A percentile compares a stretch with the other conserved stretches of the same genome.
phyloP scores from a whole-genome alignment of 1,140 invertebrate species.

The Dendrolimus kikuchii region DNA sequence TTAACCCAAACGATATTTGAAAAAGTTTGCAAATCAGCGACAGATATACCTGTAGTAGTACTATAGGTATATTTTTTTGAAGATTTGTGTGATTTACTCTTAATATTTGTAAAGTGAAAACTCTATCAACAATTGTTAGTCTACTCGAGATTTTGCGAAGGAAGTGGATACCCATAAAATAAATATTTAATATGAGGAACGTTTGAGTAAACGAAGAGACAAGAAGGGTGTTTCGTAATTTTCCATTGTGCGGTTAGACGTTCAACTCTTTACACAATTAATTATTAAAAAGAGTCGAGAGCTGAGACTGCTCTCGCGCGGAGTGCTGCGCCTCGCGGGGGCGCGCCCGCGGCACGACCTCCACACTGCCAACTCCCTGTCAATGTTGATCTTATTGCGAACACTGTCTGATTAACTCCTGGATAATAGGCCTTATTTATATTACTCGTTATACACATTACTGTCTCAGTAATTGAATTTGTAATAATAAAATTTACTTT shows the following conservation, averaged over 20 bases:
- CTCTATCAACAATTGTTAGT: no score
- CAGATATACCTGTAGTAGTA: no score
- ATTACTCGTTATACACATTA: conserved; percentile 19
- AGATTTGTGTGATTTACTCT: no score
- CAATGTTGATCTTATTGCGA: conserved; percentile 51
- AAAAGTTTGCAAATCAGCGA: no score
- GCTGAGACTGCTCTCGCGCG: conserved; percentile 35
- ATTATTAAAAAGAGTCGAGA: conserved; percentile 58
- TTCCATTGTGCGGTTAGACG: conserved; percentile 28
- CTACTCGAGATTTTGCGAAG: no score
- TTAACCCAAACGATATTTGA: no score
- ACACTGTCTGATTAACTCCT: conserved; percentile 52
- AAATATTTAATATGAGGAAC: conserved; percentile 21
- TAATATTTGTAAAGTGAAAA: no score
- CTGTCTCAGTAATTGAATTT: conserved; percentile 36
- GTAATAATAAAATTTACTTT: conserved; percentile 16
- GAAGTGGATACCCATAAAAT: neutral
- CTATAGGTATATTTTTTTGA: no score
- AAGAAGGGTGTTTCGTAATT: conserved; percentile 29
- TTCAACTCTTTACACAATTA: conserved; percentile 63
- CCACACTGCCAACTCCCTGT: conserved; percentile 11
- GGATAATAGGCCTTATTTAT: conserved; percentile 25
- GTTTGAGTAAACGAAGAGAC: conserved; percentile 40
- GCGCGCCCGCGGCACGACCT: conserved; percentile 9
- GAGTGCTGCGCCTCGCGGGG: conserved; percentile 9